Conservation (phyloP, 2,113 vertebrate species). For the Phaethon lepturus region DNA sequence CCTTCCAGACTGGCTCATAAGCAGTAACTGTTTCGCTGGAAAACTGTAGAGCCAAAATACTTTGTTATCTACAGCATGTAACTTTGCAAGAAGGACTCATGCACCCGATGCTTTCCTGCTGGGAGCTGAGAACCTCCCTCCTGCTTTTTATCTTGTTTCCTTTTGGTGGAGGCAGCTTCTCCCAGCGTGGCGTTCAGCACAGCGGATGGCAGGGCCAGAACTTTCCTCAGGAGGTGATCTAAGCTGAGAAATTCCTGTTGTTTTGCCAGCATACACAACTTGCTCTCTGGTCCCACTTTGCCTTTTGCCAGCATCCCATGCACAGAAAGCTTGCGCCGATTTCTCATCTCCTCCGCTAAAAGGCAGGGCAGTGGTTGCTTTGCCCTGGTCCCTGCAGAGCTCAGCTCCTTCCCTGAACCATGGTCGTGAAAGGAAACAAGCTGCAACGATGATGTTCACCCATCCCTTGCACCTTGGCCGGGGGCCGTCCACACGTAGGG, state of each 20-base stretch:
- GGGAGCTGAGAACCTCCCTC: neutral
- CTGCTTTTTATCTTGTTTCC: neutral
- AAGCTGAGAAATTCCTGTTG: neutral
- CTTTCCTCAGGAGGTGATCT: slow-evolving; percentile 9
- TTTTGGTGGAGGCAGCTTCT: neutral
- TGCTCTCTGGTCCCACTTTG: neutral
- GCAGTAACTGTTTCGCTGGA: accelerated
- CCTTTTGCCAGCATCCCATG: neutral
- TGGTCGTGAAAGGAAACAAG: neutral
- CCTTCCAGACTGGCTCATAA: neutral
- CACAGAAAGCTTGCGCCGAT: neutral
- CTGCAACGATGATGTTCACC: accelerated
- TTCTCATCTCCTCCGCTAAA: neutral
- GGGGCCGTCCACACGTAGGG: accelerated
- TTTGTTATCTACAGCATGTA: neutral
- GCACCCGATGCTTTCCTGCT: neutral
- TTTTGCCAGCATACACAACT: neutral
- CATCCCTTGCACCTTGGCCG: accelerated
- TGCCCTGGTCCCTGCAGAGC: neutral
- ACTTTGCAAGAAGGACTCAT: neutral
- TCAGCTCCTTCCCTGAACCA: neutral
- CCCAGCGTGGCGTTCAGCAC: neutral
- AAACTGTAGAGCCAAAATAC: neutral
- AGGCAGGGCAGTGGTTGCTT: neutral
- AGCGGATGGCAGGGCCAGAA: neutral